phyloP scores from a whole-genome alignment of 2,888 invertebrate species.

The Didymodactylos carnosus region DNA sequence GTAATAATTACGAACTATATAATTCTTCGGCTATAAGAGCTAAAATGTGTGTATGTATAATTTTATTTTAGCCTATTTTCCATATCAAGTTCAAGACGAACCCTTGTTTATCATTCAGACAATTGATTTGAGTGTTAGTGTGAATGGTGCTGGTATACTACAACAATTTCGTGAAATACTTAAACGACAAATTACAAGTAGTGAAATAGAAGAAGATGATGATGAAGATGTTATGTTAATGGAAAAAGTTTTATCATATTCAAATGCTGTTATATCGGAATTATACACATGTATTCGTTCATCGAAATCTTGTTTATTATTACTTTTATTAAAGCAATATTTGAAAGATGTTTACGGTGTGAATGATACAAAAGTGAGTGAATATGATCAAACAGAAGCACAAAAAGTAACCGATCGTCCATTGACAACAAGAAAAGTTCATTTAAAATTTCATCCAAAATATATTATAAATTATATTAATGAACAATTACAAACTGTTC shows the following conservation, averaged over 20 bases:
- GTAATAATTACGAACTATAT: too few relatives aligned
- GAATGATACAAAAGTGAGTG: conserved; percentile 76
- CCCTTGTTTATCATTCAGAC: conserved; percentile 93
- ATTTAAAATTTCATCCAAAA: conserved; percentile 60
- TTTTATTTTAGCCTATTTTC: conserved; percentile 95
- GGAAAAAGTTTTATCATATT: background rate
- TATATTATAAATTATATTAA: background rate
- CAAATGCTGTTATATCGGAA: background rate
- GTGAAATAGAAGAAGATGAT: conserved; percentile 38
- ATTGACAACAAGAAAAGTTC: conserved; percentile 52
- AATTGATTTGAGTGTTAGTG: conserved; percentile 85
- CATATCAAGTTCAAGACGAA: conserved; percentile 77
- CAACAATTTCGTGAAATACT: conserved; percentile 54
- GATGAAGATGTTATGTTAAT: conserved; percentile 53
- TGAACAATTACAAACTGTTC: too few relatives aligned
- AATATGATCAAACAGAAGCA: conserved; percentile 84
- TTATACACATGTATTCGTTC: conserved; percentile 60
- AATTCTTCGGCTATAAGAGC: too few relatives aligned
- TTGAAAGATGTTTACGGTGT: conserved; percentile 85
- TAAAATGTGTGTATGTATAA: too few relatives aligned
- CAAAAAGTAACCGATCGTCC: conserved; percentile 90
- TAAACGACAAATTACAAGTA: background rate
- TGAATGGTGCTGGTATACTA: conserved; percentile 79
- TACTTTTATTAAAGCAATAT: conserved; percentile 80
- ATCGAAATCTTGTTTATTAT: conserved; percentile 78